Evolutionary conservation across 2,113 vertebrate genomes (phyloP).

Genomic region (Elachura formosa): DNA sequence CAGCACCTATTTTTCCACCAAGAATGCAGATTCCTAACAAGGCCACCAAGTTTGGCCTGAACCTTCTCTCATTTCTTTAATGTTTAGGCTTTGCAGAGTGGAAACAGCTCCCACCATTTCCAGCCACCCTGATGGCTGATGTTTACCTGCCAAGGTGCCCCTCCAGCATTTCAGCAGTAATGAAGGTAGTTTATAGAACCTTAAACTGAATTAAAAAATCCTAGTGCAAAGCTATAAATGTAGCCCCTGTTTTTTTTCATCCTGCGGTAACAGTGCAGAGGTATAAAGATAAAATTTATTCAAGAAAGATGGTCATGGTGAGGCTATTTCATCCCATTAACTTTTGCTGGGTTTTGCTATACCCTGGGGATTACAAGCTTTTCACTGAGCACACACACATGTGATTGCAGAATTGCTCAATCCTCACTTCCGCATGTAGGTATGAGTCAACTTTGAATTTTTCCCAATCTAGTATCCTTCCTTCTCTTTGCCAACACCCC

Average conservation of each 20-base stretch:
- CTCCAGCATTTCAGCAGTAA: background rate
- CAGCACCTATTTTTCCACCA: background rate
- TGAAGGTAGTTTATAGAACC: background rate
- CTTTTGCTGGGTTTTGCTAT: background rate
- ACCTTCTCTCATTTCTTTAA: background rate
- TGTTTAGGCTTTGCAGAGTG: background rate
- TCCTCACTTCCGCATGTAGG: background rate
- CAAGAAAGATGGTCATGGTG: background rate
- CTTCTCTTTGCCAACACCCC: accelerated
- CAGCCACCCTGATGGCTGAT: background rate
- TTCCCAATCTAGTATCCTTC: background rate
- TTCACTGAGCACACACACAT: background rate
- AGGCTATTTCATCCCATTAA: background rate
- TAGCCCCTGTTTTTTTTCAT: accelerated
- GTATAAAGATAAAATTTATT: background rate
- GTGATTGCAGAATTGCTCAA: background rate
- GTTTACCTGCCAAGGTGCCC: background rate
- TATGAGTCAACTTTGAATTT: background rate
- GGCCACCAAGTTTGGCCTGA: background rate
- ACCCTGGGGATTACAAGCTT: background rate
- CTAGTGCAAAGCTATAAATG: background rate
- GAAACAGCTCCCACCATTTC: background rate
- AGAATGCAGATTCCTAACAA: background rate
- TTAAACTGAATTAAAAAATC: background rate
- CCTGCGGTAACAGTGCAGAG: background rate